phyloP scores from a whole-genome alignment of 2,113 vertebrate genomes.

The Lophochroa leadbeateri region DNA sequence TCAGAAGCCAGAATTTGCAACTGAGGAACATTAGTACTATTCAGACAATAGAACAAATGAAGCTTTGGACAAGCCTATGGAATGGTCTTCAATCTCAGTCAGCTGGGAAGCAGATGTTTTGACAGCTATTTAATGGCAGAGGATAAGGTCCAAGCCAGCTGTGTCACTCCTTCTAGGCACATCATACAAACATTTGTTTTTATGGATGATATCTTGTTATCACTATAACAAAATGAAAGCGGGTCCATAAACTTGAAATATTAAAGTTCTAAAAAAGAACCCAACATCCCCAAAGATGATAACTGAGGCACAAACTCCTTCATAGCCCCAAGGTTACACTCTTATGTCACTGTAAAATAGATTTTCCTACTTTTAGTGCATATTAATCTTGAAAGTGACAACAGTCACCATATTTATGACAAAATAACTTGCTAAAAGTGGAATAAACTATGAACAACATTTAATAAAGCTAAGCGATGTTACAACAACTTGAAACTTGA shows the following conservation, averaged over 20 bases:
- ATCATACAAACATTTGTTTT: not conserved
- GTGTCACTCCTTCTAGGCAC: not conserved
- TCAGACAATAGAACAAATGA: not conserved
- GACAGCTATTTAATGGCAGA: not conserved
- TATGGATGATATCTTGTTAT: not conserved
- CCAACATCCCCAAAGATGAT: not conserved
- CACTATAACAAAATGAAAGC: not conserved
- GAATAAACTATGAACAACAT: not conserved
- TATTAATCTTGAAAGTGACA: constrained; percentile 1
- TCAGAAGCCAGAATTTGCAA: not conserved
- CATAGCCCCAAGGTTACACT: not conserved
- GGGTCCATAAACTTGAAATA: not conserved
- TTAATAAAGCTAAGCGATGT: not conserved
- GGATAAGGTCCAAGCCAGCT: not conserved
- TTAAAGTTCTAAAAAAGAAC: not conserved
- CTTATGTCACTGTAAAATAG: not conserved
- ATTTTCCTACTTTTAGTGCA: not conserved
- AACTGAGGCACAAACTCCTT: not conserved
- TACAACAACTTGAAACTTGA: not conserved
- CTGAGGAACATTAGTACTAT: not conserved
- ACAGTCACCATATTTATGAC: not conserved
- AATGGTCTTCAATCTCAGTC: not conserved
- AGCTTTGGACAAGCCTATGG: not conserved
- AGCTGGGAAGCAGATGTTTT: not conserved
- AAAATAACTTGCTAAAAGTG: not conserved